Evolutionary conservation across 2,113 vertebrate genomes (phyloP), one percentile per base, ranked within the genome.

Genomic region (Mellivora capensis): DNA sequence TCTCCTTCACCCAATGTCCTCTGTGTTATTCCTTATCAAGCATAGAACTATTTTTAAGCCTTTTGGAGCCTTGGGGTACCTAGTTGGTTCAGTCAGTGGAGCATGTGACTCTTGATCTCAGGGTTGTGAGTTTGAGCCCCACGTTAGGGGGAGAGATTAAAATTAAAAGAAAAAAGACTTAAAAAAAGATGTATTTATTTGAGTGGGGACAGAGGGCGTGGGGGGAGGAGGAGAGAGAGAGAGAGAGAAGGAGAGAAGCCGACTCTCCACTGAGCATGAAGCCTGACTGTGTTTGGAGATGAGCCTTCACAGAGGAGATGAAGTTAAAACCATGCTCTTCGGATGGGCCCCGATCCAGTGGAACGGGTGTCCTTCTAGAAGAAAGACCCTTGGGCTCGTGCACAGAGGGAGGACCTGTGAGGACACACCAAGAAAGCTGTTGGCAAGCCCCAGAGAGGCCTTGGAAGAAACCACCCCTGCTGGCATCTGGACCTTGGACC

Each of bases 371-470:
- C 62, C 42, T 69, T 29, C 10, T 7, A n/a, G 87, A 23, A 54
- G 74, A 79, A 31, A 27, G 23, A 29, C 2, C 0, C 29, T 29
- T 2, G 9, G 62, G 47, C 64, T 0, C 27, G 3, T 0, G 12
- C 31, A 6, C 25, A n/a, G 69, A 29, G 49, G 59, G 49, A 17
- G 23, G 61, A 15, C n/a, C 42, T 10, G 61, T 6, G 59, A 37
- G 47, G 72, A 18, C 44, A 14, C 72, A 6, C 27, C 0, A 59
- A 27, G 39, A 42, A 44, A 21, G 44, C 81, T 27, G 57, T 4
- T 20, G 31, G 49, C 23, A 2, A 11, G 59, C 39, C 59, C 1
- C 20, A 5, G 39, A 49, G 34, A 31, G 64, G 85, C 42, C 25
- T 47, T 13, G 1, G 39, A 42, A 18, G 34, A 49, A 14, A 27